Conservation (phyloP, 2,888 invertebrate species). For the Tridacna gigas region DNA sequence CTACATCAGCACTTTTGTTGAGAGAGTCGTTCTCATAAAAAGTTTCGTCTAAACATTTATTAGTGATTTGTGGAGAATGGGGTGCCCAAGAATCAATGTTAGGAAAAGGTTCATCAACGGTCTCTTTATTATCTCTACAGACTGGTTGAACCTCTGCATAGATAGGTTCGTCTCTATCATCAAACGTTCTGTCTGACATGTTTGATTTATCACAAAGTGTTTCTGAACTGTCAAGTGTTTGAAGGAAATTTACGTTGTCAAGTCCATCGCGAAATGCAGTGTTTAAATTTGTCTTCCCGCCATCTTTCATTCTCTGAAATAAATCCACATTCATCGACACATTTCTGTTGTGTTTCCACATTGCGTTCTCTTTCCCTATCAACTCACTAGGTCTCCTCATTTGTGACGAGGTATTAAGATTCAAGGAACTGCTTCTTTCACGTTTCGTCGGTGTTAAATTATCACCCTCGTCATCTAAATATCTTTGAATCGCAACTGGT, state of each 20-base stretch:
- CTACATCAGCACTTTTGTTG: slow-evolving; percentile 14
- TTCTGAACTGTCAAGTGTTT: slow-evolving; percentile 7
- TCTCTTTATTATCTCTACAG: background rate
- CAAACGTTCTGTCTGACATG: background rate
- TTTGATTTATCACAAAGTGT: slow-evolving; percentile 10
- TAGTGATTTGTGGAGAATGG: slow-evolving; percentile 21
- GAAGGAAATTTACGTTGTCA: background rate
- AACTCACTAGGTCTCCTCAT: slow-evolving; percentile 41
- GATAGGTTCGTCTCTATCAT: slow-evolving; percentile 52
- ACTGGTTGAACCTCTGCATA: slow-evolving; percentile 62
- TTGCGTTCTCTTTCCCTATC: slow-evolving; percentile 29
- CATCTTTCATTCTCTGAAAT: slow-evolving; percentile 31
- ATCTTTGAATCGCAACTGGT: slow-evolving; percentile 53
- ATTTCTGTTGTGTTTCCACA: slow-evolving; percentile 54
- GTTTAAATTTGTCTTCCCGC: background rate
- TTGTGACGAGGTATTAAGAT: slow-evolving; percentile 46
- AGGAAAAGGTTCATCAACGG: slow-evolving; percentile 56
- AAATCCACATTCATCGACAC: slow-evolving; percentile 58
- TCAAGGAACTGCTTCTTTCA: slow-evolving; percentile 61
- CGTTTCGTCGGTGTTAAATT: slow-evolving; percentile 38
- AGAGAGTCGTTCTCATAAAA: slow-evolving; percentile 51
- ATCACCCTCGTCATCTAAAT: slow-evolving; percentile 50
- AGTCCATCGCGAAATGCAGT: background rate
- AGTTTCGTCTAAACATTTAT: slow-evolving; percentile 47
- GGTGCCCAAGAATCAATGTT: slow-evolving; percentile 56